Base-by-base conservation (phyloP, 1,140 invertebrate species). In the Panonychus citri region DNA sequence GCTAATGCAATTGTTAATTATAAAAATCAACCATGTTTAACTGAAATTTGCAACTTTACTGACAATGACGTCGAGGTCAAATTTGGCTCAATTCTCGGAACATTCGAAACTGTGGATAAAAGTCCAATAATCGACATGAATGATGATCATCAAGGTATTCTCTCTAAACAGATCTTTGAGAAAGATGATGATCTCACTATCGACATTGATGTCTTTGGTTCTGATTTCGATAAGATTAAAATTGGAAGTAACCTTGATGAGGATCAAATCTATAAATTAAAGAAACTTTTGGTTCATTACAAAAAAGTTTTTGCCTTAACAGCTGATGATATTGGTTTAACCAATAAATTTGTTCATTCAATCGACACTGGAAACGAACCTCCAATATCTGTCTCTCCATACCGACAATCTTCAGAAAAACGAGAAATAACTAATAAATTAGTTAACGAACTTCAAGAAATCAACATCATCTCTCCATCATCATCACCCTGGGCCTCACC, bases 381-480 rank as follows among this genome's bases (percentile, higher is more conserved):
- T 15, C 53, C 53, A 17, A n/a, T 54, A 8, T 8, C 8, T 21
- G 17, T 24, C 8, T 5, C 53, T 13, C 53, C 53, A 13, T 40
- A 40, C 13, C 7, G 39, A 39, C 5, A 7, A 17, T 26, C 53
- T 7, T 21, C 19, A n/a, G 13, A 12, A 8, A 12, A 54, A n/a
- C 17, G 34, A 26, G 21, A 54, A 21, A 15, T 21, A 54, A n/a
- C 25, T 10, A 10, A 24, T 5, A 34, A 25, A 25, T 27, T 13
- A 54, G 42, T 71, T n/a, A 46, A 64, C 17, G 64, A 70, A 26
- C 39, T 69, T 8, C 49, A 68, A 57, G 24, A 63, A 17, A 58
- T 54, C 8, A 62, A 64, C 8, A 67, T 73, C 1, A 68, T 73
- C 42, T 56, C 64, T 12, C 59, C 64, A 46, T 69, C 66, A 17